Evolutionary conservation across 37 sponge, comb jelly and placozoan species (phyloP), one percentile per base, ranked within the genome.

Genomic region (Tethya wilhelma): DNA sequence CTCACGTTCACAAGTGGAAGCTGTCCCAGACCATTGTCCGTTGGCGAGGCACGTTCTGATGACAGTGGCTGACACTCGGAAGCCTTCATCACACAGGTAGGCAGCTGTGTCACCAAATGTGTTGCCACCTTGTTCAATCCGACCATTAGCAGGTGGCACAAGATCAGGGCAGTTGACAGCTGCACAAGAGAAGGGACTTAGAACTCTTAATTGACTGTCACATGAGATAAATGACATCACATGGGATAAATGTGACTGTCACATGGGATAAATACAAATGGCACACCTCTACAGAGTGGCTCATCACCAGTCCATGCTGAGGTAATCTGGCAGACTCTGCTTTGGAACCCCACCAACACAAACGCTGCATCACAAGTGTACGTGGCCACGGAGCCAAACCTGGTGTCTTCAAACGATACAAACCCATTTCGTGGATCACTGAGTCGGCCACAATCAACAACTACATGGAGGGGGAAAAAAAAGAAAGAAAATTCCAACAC

Each of bases 21-120:
- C 69, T 29, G 39, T 3, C 22, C 89, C 89, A 57, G 85, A 84
- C 93, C 93, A 92, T 19, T 59, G 23, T 32, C 77, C 89, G 77
- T 78, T 71, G 14, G 56, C 64, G 32, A 71, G 73, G 43, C 93
- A 92, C 4, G 20, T 63, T 26, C 89, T 67, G 0, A 17, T 23
- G 0, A 19, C 25, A 17, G 32, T 9, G 31, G 89, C 93, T 29
- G 30, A 78, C 19, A 88, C 39, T 1, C 28, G 60, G 64, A 55
- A 87, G 17, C 89, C 88, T 7, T 33, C 26, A 30, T 75, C 70
- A 55, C 93, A 92, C 22, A 45, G 30, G 75, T 79, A 92, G 9
- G 41, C 42, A 19, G 73, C 89, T 30, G 28, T 59, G 2, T 53
- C 30, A 17, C 58, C 75, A 44, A 88, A 73, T 3, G 58, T 56